Base-by-base conservation (phyloP, 2,797 vertebrate species). In the Chelonia mydas region DNA sequence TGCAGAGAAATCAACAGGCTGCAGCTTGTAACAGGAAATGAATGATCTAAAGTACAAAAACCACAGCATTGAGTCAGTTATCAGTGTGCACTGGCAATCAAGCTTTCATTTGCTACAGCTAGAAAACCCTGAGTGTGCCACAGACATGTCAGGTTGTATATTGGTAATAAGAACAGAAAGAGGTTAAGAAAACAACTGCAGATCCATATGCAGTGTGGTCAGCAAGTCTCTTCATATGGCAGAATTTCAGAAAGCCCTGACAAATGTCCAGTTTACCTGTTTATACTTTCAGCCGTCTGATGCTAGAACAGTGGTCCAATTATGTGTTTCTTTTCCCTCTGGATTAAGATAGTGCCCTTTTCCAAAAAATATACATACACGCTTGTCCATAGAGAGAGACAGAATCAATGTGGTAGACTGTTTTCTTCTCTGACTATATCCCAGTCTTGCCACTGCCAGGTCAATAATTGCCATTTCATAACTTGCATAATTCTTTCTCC, bases 191-290 rank as follows among this genome's bases (percentile, higher is more conserved):
- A 0, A 1, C 2, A 0, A 3, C 50, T 5, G 79, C 49, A 37
- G 31, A 47, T 15, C 17, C 3, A 23, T 0, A 1, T 11, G 3
- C 1, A 13, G 0, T 0, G 1, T 12, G 37, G 49, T 0, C 1
- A 57, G 76, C 2, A 1, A 3, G 81, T 50, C 13, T 41, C 55
- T 91, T 5, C 76, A 59, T 37, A 76, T 0, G 3, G 82, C 1
- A 0, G 86, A 6, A 68, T 77, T 31, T 50, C 79, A 6, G 0
- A 0, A 54, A 28, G 45, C n/a, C 25, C 45, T 57, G 81, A 54
- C 77, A 81, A 80, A 61, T 41, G 8, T 45, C 61, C 33, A 65
- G 23, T 87, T 51, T 13, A 87, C 61, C 50, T 57, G 47, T 33
- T 76, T 47, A 27, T 23, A 23, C 65, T 72, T 72, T 21, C 41